Percentiles rank a stretch among this genome's conserved stretches.
phyloP scores from a whole-genome alignment of 2,888 invertebrate genomes.

The Tridacna gigas region DNA sequence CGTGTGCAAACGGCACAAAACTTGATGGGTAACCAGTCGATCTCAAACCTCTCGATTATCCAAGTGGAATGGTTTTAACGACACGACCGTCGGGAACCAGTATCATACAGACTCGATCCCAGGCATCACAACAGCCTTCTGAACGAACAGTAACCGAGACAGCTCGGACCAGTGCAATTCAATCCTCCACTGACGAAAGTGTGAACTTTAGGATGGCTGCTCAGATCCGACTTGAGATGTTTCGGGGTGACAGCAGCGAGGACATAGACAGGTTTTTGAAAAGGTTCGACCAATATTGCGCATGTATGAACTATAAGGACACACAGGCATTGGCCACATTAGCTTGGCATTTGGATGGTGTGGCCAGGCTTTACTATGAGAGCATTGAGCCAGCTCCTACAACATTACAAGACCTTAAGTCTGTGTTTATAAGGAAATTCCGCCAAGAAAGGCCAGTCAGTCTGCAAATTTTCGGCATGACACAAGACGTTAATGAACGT shows the following conservation, averaged over 20 bases:
- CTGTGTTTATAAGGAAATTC: not conserved
- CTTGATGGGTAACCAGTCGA: constrained; percentile 7
- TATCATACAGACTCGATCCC: not conserved
- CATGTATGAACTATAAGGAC: constrained; percentile 5
- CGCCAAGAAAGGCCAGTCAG: not conserved
- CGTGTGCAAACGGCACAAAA: no score
- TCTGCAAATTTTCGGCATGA: not conserved
- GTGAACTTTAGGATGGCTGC: not conserved
- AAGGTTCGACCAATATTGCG: constrained; percentile 28
- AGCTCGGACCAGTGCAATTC: not conserved
- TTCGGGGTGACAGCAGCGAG: constrained; percentile 25
- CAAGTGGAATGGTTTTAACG: no score
- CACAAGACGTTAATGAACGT: not conserved
- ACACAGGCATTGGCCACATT: constrained; percentile 24
- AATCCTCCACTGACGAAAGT: not conserved
- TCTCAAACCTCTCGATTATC: not conserved
- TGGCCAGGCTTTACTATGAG: constrained; percentile 24
- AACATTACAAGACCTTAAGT: constrained; percentile 8
- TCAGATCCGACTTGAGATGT: constrained; percentile 14
- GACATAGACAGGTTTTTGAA: constrained; percentile 23
- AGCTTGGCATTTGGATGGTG: constrained; percentile 22
- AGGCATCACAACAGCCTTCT: not conserved
- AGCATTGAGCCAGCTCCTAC: not conserved
- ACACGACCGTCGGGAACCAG: not conserved
- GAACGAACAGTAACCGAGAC: not conserved